These are phyloP conservation scores for Phacellophora camtschatica DNA, from an alignment of 30 jellyfish, hydroid and myxozoan species.

Conservation along the genomic window DNA sequence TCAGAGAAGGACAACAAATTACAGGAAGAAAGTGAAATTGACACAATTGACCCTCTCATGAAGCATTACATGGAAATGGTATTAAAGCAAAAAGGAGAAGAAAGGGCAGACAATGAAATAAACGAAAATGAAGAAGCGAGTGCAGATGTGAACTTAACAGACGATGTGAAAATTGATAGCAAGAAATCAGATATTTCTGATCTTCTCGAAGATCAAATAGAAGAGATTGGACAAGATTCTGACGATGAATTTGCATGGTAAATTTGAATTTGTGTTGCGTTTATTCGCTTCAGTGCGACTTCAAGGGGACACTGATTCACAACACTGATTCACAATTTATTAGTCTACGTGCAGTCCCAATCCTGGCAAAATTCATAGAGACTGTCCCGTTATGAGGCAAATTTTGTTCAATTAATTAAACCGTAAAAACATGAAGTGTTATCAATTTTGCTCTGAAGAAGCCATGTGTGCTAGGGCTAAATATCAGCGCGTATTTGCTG, in stretches of 20 bases:
- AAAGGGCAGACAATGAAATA: background rate
- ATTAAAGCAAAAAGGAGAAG: constrained; percentile 9
- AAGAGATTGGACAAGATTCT: constrained; percentile 25
- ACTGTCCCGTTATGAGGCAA: no score
- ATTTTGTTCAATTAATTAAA: no score
- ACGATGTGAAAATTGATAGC: constrained; percentile 20
- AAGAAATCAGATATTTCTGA: constrained; percentile 34
- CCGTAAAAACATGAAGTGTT: no score
- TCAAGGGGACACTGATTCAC: background rate
- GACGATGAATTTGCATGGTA: constrained; percentile 63
- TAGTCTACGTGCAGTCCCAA: no score
- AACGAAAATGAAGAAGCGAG: background rate
- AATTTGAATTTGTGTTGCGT: background rate
- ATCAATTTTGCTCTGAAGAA: no score
- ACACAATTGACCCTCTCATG: constrained; percentile 51
- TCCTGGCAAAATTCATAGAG: no score
- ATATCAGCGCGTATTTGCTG: no score
- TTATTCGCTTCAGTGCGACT: no score
- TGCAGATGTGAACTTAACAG: constrained; percentile 40
- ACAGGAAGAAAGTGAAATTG: constrained; percentile 8
- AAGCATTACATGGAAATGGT: constrained; percentile 63
- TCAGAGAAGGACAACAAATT: background rate
- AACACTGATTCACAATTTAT: background rate
- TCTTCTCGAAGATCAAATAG: constrained; percentile 42
- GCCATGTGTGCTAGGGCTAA: no score